A percentile compares a stretch with the other conserved stretches of the same genome.
Conservation (phyloP, 53 echinoderm and acorn worm species). For the Stichopus horrens region DNA sequence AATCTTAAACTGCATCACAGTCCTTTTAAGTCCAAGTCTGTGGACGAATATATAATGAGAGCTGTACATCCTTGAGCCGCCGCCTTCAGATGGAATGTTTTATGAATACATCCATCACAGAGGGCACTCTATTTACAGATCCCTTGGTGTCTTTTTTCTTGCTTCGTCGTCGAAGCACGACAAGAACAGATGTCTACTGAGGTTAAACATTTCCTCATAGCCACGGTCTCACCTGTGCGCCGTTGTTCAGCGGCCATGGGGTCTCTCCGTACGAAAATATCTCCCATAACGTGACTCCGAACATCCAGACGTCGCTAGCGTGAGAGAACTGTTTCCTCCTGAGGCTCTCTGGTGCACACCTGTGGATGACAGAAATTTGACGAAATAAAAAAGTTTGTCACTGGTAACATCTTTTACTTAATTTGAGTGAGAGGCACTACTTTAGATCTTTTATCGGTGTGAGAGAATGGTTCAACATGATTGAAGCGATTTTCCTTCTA, state of each 20-base stretch:
- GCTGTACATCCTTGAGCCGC: too few species aligned
- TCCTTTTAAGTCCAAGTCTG: too few species aligned
- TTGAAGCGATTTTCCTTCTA: neutral
- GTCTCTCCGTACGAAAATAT: slow-evolving; percentile 92
- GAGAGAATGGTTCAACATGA: too few species aligned
- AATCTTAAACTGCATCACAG: too few species aligned
- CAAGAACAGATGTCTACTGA: too few species aligned
- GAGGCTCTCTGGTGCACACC: slow-evolving; percentile 98
- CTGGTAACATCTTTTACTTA: neutral
- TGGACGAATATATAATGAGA: too few species aligned
- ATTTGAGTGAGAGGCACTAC: neutral
- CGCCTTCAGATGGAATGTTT: too few species aligned
- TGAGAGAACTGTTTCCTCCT: slow-evolving; percentile 95
- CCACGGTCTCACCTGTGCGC: slow-evolving; percentile 70
- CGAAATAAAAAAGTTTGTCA: neutral
- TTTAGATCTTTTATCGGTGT: neutral
- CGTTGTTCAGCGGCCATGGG: slow-evolving; percentile 93
- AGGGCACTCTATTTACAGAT: too few species aligned
- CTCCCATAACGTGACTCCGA: slow-evolving; percentile 95
- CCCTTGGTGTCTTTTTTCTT: too few species aligned
- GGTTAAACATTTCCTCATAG: neutral
- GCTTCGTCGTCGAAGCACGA: too few species aligned
- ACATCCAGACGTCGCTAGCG: slow-evolving; percentile 99
- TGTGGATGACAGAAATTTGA: slow-evolving; percentile 21
- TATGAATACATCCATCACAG: too few species aligned